Base-by-base conservation (phyloP, 2,113 vertebrate genomes). In the Oncorhynchus masou region DNA sequence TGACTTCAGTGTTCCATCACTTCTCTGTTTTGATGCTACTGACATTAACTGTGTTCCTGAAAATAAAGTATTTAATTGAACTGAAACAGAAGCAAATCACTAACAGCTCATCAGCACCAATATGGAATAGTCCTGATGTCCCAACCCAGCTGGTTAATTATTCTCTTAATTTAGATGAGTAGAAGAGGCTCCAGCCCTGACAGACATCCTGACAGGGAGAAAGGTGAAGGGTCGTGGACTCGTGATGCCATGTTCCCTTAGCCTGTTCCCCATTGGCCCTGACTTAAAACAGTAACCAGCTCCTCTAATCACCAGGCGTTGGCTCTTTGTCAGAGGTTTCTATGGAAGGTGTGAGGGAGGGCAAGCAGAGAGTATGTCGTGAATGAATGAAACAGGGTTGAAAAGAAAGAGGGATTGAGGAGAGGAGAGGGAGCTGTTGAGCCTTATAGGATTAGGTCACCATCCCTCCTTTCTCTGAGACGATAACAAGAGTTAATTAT, bases 391-490 rank as follows among this genome's bases (percentile, higher is more conserved):
- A 13, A 20, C 11, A 27, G 60, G 15, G 19, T 1, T 54, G 15
- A 19, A 31, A 48, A 24, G n/a, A 75, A 68, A 68, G 25, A 25
- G 12, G 60, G 25, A 45, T 29, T 34, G 69, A 66, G 70, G 24
- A 22, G 66, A 4, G 57, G 27, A 22, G 27, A 49, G 48, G 8
- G 7, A 51, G 66, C 65, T 34, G 54, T 9, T 57, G 51, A 13
- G 31, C 74, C 24, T 31, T 22, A 27, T 67, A 24, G 16, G 73
- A 74, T 74, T 66, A 27, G 25, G 62, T 51, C 73, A 68, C 39
- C 62, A 51, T 24, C 68, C 20, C 9, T 49, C 68, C 9, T 2
- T 24, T 45, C 57, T 73, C 6, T 20, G 31, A 29, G 12, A 22
- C 9, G 49, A 49, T 12, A 4, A 64, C 27, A 39, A 49, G 39